A percentile compares a stretch with the other conserved stretches of the same genome.
Conservation (phyloP, 2,888 invertebrate genomes). For the Cordilura impudica region DNA sequence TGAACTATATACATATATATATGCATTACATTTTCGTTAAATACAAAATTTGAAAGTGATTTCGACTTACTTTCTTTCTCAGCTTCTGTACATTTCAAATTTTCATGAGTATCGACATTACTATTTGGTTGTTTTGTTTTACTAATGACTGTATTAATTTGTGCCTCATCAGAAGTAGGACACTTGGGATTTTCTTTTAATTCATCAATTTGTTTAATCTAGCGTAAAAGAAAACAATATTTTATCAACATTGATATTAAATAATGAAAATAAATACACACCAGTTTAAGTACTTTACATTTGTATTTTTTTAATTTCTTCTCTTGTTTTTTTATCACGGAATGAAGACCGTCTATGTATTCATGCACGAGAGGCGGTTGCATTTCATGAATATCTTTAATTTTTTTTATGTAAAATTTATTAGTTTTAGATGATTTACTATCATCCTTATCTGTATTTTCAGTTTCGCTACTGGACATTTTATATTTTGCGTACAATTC, state of each 20-base stretch:
- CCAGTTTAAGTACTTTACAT: slow-evolving; percentile 79
- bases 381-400: slow-evolving; percentile 63
- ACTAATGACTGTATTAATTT: no score
- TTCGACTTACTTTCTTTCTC: no score
- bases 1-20: no score
- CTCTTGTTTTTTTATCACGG: slow-evolving; percentile 78
- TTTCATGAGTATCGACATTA: no score
- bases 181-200: neutral
- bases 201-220: slow-evolving; percentile 34
- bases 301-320: slow-evolving; percentile 81
- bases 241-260: neutral
- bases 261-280: slow-evolving; percentile 71
- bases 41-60: no score
- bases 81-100: no score
- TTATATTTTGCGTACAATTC: slow-evolving; percentile 2
- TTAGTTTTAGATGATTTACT: slow-evolving; percentile 56
- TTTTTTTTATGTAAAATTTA: slow-evolving; percentile 60
- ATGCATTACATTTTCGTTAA: no score
- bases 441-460: slow-evolving; percentile 49
- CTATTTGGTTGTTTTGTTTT: no score
- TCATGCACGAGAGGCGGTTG: slow-evolving; percentile 66
- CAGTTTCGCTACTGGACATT: slow-evolving; percentile 64
- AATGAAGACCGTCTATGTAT: slow-evolving; percentile 73
- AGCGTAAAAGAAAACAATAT: neutral
- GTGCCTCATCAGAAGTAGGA: neutral